Base-by-base conservation (phyloP, 2,888 invertebrate species). In the Trissolcus brochymenae region DNA sequence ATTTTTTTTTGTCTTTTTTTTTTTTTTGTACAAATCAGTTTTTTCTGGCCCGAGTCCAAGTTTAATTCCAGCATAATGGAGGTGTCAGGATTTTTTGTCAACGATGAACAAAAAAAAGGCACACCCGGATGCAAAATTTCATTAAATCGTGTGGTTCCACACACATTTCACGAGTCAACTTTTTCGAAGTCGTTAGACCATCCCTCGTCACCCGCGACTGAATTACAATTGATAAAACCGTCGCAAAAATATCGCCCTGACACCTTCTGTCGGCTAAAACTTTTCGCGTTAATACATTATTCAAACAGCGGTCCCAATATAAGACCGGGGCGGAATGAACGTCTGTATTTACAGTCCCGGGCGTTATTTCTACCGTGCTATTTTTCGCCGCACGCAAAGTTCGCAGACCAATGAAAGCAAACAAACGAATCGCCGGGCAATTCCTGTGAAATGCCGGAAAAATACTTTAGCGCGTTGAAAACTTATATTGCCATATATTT, bases 261-360 rank as follows among this genome's bases (percentile, higher is more conserved):
- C 51, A 51, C 51, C 51, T 19, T 17, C 17, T 35, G 35, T 16
- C 17, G 2, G 46, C 3, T 13, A 53, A 66, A 71, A 68, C 60
- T 59, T 70, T 65, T 49, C 54, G 25, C 21, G 11, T 25, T 16
- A 40, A 75, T 70, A 29, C 64, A 64, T 75, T 70, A 60, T 75
- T 59, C 65, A 68, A 51, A 17, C 14, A 6, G 29, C 13, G 6
- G 21, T 61, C 46, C 29, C 49, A 43, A 49, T 29, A 7, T 29
- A 51, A 71, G 14, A 17, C 6, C 35, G 9, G 40, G 40, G n/a
- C n/a, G n/a, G 21, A 61, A 55, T 16, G 19, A 51, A 51, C 46
- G n/a, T 46, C 16, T 46, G 46, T 16, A 46, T 46, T 46, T 46
- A 46, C 46, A 46, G 16, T 46, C 46, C n/a, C 46, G 46, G 46